Conservation (phyloP, 2,888 invertebrate genomes). For the Fragum sueziense region DNA sequence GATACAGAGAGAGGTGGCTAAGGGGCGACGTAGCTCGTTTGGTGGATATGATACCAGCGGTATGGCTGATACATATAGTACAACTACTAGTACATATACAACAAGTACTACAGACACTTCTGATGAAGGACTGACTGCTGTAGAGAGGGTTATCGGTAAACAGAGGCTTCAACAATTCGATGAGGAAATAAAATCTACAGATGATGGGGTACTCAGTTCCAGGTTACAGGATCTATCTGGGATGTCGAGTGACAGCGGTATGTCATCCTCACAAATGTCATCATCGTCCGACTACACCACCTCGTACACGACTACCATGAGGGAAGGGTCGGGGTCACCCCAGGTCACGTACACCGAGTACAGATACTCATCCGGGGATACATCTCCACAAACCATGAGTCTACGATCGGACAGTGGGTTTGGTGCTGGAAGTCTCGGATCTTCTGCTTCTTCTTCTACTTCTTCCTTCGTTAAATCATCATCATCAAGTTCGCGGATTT, state of each 20-base stretch:
- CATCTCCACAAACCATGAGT: conserved; percentile 31
- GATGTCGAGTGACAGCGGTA: conserved; percentile 42
- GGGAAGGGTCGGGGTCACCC: conserved; percentile 37
- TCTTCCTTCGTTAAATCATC: conserved; percentile 12
- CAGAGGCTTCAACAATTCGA: conserved; percentile 21
- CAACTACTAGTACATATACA: neutral
- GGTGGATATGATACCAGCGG: neutral
- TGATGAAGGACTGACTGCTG: conserved; percentile 37
- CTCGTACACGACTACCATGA: conserved; percentile 24
- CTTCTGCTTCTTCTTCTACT: conserved; percentile 21
- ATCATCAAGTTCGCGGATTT: conserved; percentile 38
- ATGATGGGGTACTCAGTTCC: neutral
- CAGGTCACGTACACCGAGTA: conserved; percentile 21
- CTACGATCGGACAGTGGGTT: conserved; percentile 44
- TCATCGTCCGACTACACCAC: conserved; percentile 32
- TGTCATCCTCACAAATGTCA: conserved; percentile 46
- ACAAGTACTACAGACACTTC: neutral
- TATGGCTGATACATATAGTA: neutral
- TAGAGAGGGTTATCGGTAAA: conserved; percentile 54
- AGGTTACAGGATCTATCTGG: conserved; percentile 38
- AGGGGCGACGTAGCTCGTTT: conserved; percentile 37
- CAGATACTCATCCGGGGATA: conserved; percentile 17
- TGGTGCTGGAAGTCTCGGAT: conserved; percentile 27
- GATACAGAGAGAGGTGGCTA: conserved; percentile 54
- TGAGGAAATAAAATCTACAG: neutral